Evolutionary conservation across 2,888 invertebrate species (phyloP).

Genomic region (Dolichomitus sp.): DNA sequence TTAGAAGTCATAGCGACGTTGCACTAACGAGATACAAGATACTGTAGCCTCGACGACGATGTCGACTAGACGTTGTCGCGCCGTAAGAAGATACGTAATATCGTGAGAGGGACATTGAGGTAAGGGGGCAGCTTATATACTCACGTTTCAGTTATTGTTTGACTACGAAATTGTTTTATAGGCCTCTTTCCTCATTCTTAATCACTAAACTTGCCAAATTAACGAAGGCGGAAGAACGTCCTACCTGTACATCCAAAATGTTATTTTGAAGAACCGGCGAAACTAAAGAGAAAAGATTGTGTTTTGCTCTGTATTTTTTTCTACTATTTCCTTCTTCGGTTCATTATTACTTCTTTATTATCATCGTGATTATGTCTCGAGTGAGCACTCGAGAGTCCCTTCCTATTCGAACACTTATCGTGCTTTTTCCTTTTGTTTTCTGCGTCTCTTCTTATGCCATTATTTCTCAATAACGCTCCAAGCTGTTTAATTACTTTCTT

Average conservation of each 20-base stretch:
- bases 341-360: conserved; percentile 49
- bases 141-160: conserved; percentile 19
- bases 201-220: conserved; percentile 52
- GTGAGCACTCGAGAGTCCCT: conserved; percentile 30
- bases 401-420: conserved; percentile 41
- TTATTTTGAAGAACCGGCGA: conserved; percentile 31
- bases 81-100: conserved; percentile 56
- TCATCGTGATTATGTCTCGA: conserved; percentile 58
- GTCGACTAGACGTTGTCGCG: conserved; percentile 57
- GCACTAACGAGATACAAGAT: conserved; percentile 64
- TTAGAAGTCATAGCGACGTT: conserved; percentile 33
- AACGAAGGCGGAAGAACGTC: conserved; percentile 22
- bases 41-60: conserved; percentile 35
- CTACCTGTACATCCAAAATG: conserved; percentile 12
- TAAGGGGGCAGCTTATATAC: background rate
- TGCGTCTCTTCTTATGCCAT: background rate
- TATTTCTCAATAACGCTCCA: conserved; percentile 39
- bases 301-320: conserved; percentile 48
- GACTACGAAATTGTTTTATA: conserved; percentile 35
- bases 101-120: conserved; percentile 38
- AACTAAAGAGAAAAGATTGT: conserved; percentile 8
- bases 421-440: conserved; percentile 14
- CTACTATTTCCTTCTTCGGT: conserved; percentile 16
- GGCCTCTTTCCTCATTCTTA: conserved; percentile 14
- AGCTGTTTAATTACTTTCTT: conserved; percentile 51